Conservation (phyloP, 2,113 vertebrate genomes). For the Solenodon paradoxus region DNA sequence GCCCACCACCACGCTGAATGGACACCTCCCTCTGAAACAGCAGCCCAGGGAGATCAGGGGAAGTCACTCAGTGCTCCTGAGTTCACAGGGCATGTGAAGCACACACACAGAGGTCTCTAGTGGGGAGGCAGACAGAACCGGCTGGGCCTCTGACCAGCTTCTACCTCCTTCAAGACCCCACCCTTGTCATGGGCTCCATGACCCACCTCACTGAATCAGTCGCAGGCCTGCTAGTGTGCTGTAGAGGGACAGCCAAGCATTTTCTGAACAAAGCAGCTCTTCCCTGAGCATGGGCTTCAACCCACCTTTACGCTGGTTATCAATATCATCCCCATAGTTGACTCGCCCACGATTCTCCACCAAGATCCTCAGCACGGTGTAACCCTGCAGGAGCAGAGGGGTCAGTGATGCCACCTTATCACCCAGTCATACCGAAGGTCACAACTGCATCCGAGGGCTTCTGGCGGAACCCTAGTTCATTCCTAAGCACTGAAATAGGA, state of each 20-base stretch:
- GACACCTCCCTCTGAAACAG: background rate
- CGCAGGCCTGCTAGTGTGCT: rapidly evolving
- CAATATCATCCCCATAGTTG: slow-evolving; percentile 87
- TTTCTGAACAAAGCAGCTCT: too few relatives aligned
- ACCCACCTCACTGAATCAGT: background rate
- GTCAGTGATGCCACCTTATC: rapidly evolving
- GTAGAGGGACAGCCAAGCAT: rapidly evolving
- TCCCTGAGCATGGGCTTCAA: background rate
- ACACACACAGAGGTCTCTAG: background rate
- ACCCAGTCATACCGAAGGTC: background rate
- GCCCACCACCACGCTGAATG: background rate
- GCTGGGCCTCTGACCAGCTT: background rate
- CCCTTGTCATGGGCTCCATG: background rate
- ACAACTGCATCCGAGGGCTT: background rate
- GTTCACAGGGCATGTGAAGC: background rate
- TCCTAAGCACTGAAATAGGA: background rate
- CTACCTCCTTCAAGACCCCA: background rate
- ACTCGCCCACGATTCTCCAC: slow-evolving; percentile 95
- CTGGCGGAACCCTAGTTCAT: background rate
- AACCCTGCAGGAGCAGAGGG: slow-evolving; percentile 81
- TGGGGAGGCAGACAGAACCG: background rate
- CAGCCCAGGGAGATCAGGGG: background rate
- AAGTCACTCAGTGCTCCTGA: background rate
- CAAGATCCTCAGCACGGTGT: slow-evolving; percentile 88
- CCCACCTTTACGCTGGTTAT: slow-evolving; percentile 94